Conservation (phyloP, 2,113 vertebrate species). For the Entomyzon cyanotis region DNA sequence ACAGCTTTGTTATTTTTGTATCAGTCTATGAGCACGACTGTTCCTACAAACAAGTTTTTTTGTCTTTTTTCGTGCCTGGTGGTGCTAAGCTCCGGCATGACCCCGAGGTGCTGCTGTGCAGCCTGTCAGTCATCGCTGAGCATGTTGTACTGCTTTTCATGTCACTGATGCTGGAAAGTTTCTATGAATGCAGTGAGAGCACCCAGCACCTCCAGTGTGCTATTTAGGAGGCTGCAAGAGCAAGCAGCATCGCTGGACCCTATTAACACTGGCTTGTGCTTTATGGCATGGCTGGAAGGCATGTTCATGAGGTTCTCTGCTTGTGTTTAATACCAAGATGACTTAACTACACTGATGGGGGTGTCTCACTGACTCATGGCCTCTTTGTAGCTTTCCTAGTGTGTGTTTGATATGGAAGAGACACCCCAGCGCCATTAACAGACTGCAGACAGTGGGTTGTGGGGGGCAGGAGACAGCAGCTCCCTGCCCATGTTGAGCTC, state of each 20-base stretch:
- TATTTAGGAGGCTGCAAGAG: not conserved
- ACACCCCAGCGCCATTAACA: not conserved
- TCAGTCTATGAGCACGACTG: not conserved
- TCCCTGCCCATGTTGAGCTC: not conserved
- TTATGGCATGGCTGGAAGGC: rapidly evolving
- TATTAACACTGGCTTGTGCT: rapidly evolving
- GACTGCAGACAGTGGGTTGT: too few species aligned
- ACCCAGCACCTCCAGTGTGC: not conserved
- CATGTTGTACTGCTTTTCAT: rapidly evolving
- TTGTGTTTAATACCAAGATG: not conserved
- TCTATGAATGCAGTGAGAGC: not conserved
- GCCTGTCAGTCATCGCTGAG: not conserved
- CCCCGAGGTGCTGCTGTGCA: not conserved
- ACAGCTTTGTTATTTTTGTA: constrained; percentile 38
- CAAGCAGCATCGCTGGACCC: rapidly evolving
- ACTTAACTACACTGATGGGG: not conserved
- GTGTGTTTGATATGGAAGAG: not conserved
- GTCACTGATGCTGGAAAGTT: not conserved
- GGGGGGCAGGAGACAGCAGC: not conserved
- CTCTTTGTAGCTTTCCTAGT: not conserved
- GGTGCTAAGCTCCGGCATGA: not conserved
- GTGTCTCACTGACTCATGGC: not conserved
- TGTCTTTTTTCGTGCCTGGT: not conserved
- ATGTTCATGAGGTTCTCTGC: not conserved
- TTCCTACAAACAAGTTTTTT: not conserved